Conservation (phyloP, 2,113 vertebrate species). For the Platichthys flesus region DNA sequence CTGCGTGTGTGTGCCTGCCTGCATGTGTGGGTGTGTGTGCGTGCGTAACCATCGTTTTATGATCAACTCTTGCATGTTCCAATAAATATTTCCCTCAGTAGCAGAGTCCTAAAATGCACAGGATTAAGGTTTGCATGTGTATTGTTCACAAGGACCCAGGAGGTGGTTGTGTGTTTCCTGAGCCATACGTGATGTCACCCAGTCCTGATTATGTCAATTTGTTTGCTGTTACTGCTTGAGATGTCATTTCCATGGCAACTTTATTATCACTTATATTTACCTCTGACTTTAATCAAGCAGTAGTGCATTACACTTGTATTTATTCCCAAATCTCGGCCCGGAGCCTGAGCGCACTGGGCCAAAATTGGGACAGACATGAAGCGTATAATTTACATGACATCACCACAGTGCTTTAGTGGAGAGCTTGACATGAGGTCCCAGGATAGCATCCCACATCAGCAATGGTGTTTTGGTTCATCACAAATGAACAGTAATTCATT, state of each 20-base stretch:
- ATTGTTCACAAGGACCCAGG: constrained; percentile 25
- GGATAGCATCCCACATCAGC: background rate
- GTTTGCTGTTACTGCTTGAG: constrained; percentile 35
- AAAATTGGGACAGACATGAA: constrained; percentile 32
- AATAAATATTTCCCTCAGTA: constrained; percentile 39
- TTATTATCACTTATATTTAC: constrained; percentile 54
- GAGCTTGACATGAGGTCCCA: background rate
- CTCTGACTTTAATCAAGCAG: constrained; percentile 43
- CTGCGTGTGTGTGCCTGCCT: constrained; percentile 9
- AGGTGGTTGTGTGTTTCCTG: constrained; percentile 1
- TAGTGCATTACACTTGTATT: constrained; percentile 30
- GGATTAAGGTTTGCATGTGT: constrained; percentile 44
- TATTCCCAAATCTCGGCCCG: constrained; percentile 35
- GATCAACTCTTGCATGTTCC: constrained; percentile 6
- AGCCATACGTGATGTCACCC: constrained; percentile 43
- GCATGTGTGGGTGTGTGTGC: constrained; percentile 11
- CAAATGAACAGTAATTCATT: background rate
- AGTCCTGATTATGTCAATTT: constrained; percentile 38
- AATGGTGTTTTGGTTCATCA: background rate
- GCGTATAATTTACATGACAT: constrained; percentile 35
- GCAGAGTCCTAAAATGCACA: constrained; percentile 22
- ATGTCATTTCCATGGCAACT: constrained; percentile 55
- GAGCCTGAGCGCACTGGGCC: constrained; percentile 6
- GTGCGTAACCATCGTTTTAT: constrained; percentile 23
- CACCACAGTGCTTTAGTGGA: background rate